Base-by-base conservation (phyloP, 2,888 invertebrate genomes). In the Strigamia transsilvanica region DNA sequence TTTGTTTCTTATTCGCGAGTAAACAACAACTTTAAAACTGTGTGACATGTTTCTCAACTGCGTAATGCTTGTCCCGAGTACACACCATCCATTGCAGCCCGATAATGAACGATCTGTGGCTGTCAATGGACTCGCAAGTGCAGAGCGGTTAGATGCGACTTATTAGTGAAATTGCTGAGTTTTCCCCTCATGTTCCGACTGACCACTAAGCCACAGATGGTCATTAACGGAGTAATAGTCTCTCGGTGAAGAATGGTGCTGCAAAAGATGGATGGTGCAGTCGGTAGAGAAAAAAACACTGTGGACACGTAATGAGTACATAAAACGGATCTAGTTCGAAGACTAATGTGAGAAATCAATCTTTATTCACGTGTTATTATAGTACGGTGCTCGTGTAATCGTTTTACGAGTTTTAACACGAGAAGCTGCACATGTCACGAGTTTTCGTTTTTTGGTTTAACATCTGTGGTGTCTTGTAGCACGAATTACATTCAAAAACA, bases 211-310 rank as follows among this genome's bases (percentile, higher is more conserved):
- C 73, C 73, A 15, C 73, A 32, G 12, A 73, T n/a, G 32, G 73
- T 32, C 73, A 73, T 73, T 73, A 73, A 56, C 18, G 18, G 56
- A 56, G 56, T 56, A 56, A 73, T 27, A 73, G 73, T n/a, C 73
- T 27, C 38, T 32, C 32, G 73, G 73, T 73, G 73, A 73, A 73
- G 73, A 73, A 73, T 32, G 73, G 73, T 73, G 18, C 18, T 32
- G 73, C 73, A 73, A 15, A 73, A 73, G 73, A 73, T 73, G 73
- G 73, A 73, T 73, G 73, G 27, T 27, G 73, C 23, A 73, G 73
- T 27, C 27, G 73, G 32, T 15, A 73, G 15, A 27, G 32, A 73
- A 27, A 73, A 73, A 32, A 73, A 73, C n/a, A 73, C 2, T 32
- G 56, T 18, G n/a, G n/a, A 56, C 9, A 38, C 6, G 21, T 56